Percentiles rank a stretch among this genome's conserved stretches.
These are phyloP conservation scores for Psilopsiagon aymara DNA, from an alignment of 2,113 vertebrate genomes.

Conservation along the genomic window DNA sequence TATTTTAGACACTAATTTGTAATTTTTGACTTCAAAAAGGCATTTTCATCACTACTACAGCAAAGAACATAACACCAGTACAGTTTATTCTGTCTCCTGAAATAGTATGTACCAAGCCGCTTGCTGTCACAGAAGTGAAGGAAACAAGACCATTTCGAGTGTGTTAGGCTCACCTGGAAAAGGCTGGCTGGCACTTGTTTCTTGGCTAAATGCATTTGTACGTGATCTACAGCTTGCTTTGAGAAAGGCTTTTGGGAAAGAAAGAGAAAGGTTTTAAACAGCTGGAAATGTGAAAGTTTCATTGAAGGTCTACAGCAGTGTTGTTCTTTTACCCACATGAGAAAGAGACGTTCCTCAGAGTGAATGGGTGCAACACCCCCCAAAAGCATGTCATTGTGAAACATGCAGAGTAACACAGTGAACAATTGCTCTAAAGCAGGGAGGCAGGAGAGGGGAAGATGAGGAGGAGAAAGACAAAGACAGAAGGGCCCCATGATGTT, in stretches of 20 bases:
- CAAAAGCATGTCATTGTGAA: rapidly evolving
- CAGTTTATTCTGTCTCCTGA: not conserved
- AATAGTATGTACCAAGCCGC: not conserved
- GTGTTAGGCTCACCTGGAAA: slow-evolving; percentile 88
- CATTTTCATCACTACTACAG: not conserved
- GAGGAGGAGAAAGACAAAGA: not conserved
- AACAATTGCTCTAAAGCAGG: not conserved
- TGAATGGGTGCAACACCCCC: not conserved
- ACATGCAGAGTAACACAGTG: not conserved
- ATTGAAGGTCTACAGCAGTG: not conserved
- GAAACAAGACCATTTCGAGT: not conserved
- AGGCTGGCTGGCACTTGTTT: slow-evolving; percentile 90
- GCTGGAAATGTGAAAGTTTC: not conserved
- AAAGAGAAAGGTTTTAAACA: not conserved
- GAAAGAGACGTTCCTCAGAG: not conserved
- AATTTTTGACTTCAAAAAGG: not conserved
- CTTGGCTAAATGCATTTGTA: slow-evolving; percentile 92
- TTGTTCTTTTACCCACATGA: not conserved
- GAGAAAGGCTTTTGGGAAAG: slow-evolving; percentile 87
- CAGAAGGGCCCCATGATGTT: not conserved
- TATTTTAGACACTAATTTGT: not conserved
- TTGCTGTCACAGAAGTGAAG: not conserved
- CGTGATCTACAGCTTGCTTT: slow-evolving; percentile 93
- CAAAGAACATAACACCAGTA: not conserved
- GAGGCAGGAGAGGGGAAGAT: not conserved